Evolutionary conservation across 1,140 invertebrate species (phyloP).

Genomic region (Parapsyche elsis): DNA sequence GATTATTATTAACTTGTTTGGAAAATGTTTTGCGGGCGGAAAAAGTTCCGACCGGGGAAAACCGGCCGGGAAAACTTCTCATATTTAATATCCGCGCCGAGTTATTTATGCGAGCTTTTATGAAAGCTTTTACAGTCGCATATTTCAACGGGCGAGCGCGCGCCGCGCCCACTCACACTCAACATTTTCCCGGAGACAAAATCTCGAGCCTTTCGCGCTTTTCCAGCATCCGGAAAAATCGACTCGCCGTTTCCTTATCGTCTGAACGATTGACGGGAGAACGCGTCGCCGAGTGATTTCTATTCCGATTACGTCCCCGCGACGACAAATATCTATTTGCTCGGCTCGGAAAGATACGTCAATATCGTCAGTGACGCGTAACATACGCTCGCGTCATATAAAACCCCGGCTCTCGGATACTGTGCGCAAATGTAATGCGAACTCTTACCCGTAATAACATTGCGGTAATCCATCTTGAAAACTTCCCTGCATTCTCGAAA

Average conservation of each 20-base stretch:
- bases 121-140: slow-evolving; percentile 3
- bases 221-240: background rate
- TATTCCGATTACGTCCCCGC: background rate
- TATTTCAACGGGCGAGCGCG: background rate
- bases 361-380: no score
- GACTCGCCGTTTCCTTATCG: background rate
- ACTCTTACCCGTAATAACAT: no score
- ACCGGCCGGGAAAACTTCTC: slow-evolving; percentile 8
- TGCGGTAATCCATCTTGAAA: no score
- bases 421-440: no score
- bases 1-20: slow-evolving; percentile 12
- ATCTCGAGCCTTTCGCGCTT: background rate
- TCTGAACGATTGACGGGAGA: background rate
- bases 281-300: background rate
- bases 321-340: slow-evolving; percentile 11
- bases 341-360: background rate
- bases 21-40: background rate
- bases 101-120: slow-evolving; percentile 37
- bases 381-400: no score
- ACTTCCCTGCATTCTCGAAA: no score
- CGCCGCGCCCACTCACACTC: no score
- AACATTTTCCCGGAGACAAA: no score
- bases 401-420: no score
- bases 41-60: background rate
- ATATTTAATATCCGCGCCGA: slow-evolving; percentile 8